These are phyloP conservation scores for Larimichthys polyactis DNA, from an alignment of 2,113 vertebrate species.

Conservation along the genomic window DNA sequence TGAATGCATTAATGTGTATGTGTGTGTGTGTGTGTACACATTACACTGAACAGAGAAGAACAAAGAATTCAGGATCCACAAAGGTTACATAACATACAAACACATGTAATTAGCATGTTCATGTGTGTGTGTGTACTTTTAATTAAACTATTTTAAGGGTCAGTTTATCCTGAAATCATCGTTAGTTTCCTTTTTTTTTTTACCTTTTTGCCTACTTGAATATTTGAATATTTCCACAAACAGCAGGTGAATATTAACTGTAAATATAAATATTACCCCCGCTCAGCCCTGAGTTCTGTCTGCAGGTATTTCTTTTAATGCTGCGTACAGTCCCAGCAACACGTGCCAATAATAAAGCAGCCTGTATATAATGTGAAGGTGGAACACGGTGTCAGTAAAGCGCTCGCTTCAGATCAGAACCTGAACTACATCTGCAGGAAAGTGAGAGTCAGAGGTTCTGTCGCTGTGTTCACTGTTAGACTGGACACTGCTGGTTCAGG, in stretches of 20 bases:
- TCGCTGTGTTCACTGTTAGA: no score
- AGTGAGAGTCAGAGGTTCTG: no score
- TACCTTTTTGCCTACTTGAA: background rate
- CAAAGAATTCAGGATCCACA: no score
- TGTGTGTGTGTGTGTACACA: no score
- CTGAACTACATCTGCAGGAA: no score
- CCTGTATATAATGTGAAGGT: background rate
- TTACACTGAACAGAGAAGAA: no score
- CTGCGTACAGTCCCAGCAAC: background rate
- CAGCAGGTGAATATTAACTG: background rate
- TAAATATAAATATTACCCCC: background rate
- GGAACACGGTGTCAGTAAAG: background rate
- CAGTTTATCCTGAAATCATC: no score
- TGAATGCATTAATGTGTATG: slow-evolving; percentile 19
- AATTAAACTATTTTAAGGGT: no score
- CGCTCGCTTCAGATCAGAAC: background rate
- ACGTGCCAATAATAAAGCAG: background rate
- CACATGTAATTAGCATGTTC: no score
- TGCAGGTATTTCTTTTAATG: background rate
- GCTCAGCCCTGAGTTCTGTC: background rate
- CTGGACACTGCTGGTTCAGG: no score
- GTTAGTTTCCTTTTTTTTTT: background rate
- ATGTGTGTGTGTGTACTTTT: no score
- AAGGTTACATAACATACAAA: no score
- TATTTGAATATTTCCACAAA: background rate